Evolutionary conservation across 2,113 vertebrate species (phyloP).

Genomic region (Gymnogyps californianus): DNA sequence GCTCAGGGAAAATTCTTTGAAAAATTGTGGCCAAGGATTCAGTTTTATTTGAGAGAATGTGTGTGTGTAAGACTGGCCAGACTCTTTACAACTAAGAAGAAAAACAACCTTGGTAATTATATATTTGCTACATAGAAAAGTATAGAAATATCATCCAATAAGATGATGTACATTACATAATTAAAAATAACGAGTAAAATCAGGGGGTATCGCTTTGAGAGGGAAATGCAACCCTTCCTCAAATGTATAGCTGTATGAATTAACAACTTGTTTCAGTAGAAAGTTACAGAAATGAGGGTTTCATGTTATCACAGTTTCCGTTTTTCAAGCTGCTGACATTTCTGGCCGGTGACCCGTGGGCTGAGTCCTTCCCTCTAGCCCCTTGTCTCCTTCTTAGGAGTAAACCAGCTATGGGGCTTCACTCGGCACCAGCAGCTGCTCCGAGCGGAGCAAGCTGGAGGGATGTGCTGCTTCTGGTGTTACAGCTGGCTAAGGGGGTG

Average conservation of each 20-base stretch:
- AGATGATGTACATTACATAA: background rate
- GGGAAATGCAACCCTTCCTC: background rate
- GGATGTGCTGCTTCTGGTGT: background rate
- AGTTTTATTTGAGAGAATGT: background rate
- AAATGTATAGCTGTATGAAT: background rate
- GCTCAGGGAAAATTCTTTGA: background rate
- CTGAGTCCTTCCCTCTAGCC: background rate
- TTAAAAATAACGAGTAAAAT: background rate
- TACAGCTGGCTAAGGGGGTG: no score
- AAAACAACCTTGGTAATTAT: background rate
- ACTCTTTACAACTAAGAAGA: background rate
- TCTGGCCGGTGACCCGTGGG: background rate
- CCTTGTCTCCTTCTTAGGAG: background rate
- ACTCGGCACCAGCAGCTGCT: background rate
- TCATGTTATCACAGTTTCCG: background rate
- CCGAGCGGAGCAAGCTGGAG: accelerated
- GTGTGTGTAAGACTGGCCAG: background rate
- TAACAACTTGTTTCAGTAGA: background rate
- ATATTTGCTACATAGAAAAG: background rate
- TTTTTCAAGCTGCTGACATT: background rate
- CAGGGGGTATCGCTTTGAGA: background rate
- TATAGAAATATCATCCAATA: background rate
- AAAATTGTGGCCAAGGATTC: background rate
- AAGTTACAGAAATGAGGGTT: background rate
- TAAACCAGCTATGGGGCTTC: background rate